phyloP scores from a whole-genome alignment of 2,113 vertebrate species.

The Etheostoma cragini region DNA sequence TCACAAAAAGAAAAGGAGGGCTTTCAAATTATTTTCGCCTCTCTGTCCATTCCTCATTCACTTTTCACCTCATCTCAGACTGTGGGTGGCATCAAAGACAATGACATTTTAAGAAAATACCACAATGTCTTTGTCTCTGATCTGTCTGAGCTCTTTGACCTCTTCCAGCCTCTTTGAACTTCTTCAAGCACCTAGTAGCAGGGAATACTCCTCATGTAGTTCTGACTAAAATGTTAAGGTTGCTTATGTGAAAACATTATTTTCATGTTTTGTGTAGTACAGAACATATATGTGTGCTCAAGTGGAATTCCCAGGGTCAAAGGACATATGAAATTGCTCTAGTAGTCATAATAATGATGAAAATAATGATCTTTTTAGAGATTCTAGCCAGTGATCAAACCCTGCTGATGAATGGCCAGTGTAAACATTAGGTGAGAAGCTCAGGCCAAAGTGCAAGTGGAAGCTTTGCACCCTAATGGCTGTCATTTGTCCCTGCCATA shows the following conservation, averaged over 20 bases:
- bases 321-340: neutral
- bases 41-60: conserved; percentile 29
- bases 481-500: conserved; percentile 80
- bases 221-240: neutral
- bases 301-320: conserved; percentile 18
- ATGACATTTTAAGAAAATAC: conserved; percentile 75
- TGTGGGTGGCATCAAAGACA: conserved; percentile 64
- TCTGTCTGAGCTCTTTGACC: conserved; percentile 38
- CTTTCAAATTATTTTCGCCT: no score
- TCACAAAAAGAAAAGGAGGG: neutral
- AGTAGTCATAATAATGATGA: conserved; percentile 33
- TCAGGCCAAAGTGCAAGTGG: conserved; percentile 70
- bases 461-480: conserved; percentile 73
- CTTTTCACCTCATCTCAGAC: conserved; percentile 31
- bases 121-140: conserved; percentile 44
- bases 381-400: conserved; percentile 34
- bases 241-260: neutral
- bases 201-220: neutral
- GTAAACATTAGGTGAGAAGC: conserved; percentile 61
- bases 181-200: neutral
- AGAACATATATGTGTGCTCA: neutral
- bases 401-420: conserved; percentile 50
- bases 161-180: conserved; percentile 36
- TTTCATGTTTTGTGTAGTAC: neutral
- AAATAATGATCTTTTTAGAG: conserved; percentile 57